Conservation (phyloP, 2,113 vertebrate species). For the Coreoperca whiteheadi region DNA sequence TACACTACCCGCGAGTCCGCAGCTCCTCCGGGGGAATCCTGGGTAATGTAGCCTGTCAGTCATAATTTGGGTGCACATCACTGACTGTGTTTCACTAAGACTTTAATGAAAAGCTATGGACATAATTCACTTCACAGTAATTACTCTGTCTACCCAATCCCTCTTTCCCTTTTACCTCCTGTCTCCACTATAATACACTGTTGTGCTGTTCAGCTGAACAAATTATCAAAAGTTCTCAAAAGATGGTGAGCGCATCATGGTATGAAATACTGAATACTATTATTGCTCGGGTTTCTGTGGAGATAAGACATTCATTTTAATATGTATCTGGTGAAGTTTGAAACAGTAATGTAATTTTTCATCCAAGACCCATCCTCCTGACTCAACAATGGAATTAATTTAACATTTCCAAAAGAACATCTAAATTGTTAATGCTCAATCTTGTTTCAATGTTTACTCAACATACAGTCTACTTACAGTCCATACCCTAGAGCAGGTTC, state of each 20-base stretch:
- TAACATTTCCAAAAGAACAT: conserved; percentile 19
- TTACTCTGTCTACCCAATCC: conserved; percentile 53
- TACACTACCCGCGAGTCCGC: conserved; percentile 50
- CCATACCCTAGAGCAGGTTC: background rate
- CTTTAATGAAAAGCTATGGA: conserved; percentile 63
- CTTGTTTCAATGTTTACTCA: background rate
- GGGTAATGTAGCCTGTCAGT: conserved; percentile 65
- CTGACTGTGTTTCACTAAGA: conserved; percentile 57
- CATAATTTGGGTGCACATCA: conserved; percentile 59
- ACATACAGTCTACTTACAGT: background rate
- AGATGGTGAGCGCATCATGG: conserved; percentile 8
- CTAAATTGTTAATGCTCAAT: conserved; percentile 13
- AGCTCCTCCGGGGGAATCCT: conserved; percentile 47
- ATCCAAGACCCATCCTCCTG: background rate
- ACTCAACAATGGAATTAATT: conserved; percentile 18
- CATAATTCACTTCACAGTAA: conserved; percentile 69
- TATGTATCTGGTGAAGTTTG: conserved; percentile 5
- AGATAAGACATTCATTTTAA: conserved; percentile 24
- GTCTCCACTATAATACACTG: background rate
- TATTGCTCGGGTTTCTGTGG: background rate
- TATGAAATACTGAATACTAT: background rate
- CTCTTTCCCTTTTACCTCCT: conserved; percentile 39
- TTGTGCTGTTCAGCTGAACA: conserved; percentile 2
- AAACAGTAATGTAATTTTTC: conserved; percentile 9
- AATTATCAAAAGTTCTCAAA: conserved; percentile 19